Evolutionary conservation across 2,888 invertebrate species (phyloP).

Genomic region (Rhimphoctona megacephalus): DNA sequence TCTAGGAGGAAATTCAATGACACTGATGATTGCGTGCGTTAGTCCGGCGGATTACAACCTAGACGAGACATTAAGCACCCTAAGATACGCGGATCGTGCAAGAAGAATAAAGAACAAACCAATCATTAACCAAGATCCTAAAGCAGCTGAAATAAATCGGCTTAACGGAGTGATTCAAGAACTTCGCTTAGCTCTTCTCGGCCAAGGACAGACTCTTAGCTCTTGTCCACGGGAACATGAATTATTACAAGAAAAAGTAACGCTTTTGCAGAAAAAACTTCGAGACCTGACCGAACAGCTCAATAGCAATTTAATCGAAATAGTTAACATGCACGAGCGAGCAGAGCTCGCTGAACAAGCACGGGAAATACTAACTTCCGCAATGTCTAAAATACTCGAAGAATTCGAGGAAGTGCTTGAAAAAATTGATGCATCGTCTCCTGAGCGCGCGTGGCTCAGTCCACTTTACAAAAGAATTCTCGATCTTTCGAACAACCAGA

Average conservation of each 20-base stretch:
- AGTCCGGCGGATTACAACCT: slow-evolving; percentile 96
- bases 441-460: slow-evolving; percentile 21
- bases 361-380: slow-evolving; percentile 88
- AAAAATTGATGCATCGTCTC: slow-evolving; percentile 83
- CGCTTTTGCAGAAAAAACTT: slow-evolving; percentile 87
- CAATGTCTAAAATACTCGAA: slow-evolving; percentile 86
- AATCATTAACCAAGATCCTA: slow-evolving; percentile 93
- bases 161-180: slow-evolving; percentile 91
- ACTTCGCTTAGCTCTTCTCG: slow-evolving; percentile 88
- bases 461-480: slow-evolving; percentile 63
- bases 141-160: slow-evolving; percentile 91
- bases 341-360: slow-evolving; percentile 89
- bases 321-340: slow-evolving; percentile 90
- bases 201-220: slow-evolving; percentile 83
- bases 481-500: slow-evolving; percentile 85
- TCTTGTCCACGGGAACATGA: slow-evolving; percentile 85
- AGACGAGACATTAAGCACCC: slow-evolving; percentile 95
- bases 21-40: slow-evolving; percentile 97
- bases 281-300: slow-evolving; percentile 89
- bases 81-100: slow-evolving; percentile 95
- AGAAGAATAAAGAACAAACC: slow-evolving; percentile 95
- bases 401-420: slow-evolving; percentile 87
- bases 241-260: slow-evolving; percentile 86
- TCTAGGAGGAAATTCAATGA: slow-evolving; percentile 96
- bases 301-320: slow-evolving; percentile 88